Percentiles rank a stretch among this genome's conserved stretches.
Conservation (phyloP, 2,113 vertebrate species). For the Pitta sordida region DNA sequence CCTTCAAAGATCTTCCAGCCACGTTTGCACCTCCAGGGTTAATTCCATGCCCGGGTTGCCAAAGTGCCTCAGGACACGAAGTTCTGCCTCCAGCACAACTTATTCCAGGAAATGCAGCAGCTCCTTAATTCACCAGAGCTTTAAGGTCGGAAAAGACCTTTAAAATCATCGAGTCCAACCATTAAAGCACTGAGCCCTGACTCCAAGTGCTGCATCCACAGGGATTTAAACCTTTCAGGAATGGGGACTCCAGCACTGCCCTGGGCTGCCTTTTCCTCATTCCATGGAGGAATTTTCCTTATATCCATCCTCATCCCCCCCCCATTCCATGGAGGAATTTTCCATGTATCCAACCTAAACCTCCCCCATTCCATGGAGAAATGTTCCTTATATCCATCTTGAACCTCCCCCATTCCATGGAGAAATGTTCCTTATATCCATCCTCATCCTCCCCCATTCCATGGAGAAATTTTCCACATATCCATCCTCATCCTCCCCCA, state of each 20-base stretch:
- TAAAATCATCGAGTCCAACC: fast-evolving
- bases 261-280: not conserved
- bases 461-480: not conserved
- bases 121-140: not conserved
- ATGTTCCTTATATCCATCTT: not conserved
- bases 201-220: no score
- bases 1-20: not conserved
- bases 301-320: not conserved
- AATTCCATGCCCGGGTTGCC: not conserved
- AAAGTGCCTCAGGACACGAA: not conserved
- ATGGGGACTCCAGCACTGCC: not conserved
- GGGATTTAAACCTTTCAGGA: not conserved
- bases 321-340: not conserved
- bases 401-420: not conserved
- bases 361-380: not conserved
- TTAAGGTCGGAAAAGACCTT: not conserved
- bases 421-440: not conserved
- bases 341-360: not conserved
- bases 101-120: not conserved
- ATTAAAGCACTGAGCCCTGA: no score
- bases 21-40: not conserved
- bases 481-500: not conserved
- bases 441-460: not conserved
- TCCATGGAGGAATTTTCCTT: not conserved
- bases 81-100: not conserved